phyloP scores from a whole-genome alignment of 2,888 invertebrate genomes.

The Plagiodera versicolora region DNA sequence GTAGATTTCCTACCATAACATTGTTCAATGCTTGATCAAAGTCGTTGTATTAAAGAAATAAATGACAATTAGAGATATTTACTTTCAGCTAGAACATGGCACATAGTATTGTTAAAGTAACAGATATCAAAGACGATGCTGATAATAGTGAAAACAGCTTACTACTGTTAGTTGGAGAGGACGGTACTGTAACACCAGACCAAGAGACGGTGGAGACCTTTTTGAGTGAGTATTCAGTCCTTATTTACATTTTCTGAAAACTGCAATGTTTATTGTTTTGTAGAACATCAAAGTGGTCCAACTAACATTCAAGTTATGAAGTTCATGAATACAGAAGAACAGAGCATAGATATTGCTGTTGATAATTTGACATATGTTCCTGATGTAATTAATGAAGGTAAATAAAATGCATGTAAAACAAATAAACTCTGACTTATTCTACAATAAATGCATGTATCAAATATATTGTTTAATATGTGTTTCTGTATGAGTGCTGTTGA shows the following conservation, averaged over 20 bases:
- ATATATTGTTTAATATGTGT: neutral
- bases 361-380: slow-evolving; percentile 55
- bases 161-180: slow-evolving; percentile 83
- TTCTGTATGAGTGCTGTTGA: neutral
- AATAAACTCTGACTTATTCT: neutral
- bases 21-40: neutral
- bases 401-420: slow-evolving; percentile 5
- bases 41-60: neutral
- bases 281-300: slow-evolving; percentile 46
- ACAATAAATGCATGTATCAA: neutral
- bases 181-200: slow-evolving; percentile 81
- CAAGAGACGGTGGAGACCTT: slow-evolving; percentile 77
- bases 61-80: too few relatives aligned
- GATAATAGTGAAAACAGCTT: slow-evolving; percentile 65
- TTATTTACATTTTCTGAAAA: neutral
- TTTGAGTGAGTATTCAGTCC: slow-evolving; percentile 66
- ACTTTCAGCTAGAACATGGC: slow-evolving; percentile 41
- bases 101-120: slow-evolving; percentile 54
- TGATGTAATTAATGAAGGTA: slow-evolving; percentile 36
- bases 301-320: slow-evolving; percentile 52
- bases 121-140: slow-evolving; percentile 50
- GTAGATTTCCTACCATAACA: neutral
- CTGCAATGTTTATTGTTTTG: slow-evolving; percentile 23
- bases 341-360: slow-evolving; percentile 52
- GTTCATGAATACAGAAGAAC: slow-evolving; percentile 50